Percentiles rank a stretch among this genome's conserved stretches.
phyloP scores from a whole-genome alignment of 2,888 invertebrate species.

The Ethmia dodecea region DNA sequence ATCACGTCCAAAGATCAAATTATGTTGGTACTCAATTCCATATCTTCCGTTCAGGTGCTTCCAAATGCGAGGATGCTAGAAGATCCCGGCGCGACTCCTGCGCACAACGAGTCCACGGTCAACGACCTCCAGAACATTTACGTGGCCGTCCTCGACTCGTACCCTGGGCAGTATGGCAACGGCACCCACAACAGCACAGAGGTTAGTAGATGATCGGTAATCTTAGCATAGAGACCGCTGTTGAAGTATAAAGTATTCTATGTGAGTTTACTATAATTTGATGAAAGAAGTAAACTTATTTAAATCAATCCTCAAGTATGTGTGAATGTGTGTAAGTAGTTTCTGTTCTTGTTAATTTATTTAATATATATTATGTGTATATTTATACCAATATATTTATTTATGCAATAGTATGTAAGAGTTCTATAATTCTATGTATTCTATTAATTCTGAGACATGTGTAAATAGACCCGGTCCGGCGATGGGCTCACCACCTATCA shows the following conservation, averaged over 20 bases:
- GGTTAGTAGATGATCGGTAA: conserved; percentile 30
- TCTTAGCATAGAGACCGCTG: neutral
- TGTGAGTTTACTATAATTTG: neutral
- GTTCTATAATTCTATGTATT: too few relatives aligned
- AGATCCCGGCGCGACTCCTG: conserved; percentile 43
- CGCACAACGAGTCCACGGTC: conserved; percentile 39
- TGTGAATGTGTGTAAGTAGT: neutral
- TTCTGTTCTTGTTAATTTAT: too few relatives aligned
- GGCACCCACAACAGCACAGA: conserved; percentile 40
- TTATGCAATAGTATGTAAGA: too few relatives aligned
- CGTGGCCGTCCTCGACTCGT: conserved; percentile 48
- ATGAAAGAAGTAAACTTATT: neutral
- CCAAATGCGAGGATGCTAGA: conserved; percentile 58
- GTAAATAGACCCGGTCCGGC: too few relatives aligned
- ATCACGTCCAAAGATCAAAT: too few relatives aligned
- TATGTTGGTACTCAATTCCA: too few relatives aligned
- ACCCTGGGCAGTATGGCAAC: conserved; percentile 38
- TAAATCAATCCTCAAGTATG: neutral
- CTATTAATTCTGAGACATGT: too few relatives aligned
- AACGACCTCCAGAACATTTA: conserved; percentile 38
- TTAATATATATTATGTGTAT: neutral
- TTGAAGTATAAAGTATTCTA: neutral
- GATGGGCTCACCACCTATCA: too few relatives aligned
- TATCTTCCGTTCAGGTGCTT: too few relatives aligned
- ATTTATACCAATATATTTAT: neutral